A percentile compares a stretch with the other conserved stretches of the same genome.
Conservation (phyloP, 2,888 invertebrate genomes). For the Volucella inanis region DNA sequence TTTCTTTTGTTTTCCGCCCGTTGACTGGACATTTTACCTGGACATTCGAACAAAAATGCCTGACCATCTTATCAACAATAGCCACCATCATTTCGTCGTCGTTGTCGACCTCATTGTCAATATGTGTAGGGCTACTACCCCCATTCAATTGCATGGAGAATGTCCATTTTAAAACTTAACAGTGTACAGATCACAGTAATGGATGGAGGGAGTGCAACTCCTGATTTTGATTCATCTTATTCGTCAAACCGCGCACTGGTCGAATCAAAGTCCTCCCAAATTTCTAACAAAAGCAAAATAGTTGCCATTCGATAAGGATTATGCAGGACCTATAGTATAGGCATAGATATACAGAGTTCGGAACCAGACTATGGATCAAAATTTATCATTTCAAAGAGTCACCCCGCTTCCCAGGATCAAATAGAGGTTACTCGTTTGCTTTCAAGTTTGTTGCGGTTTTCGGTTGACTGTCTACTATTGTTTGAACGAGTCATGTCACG, state of each 20-base stretch:
- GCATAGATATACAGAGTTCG: too few relatives aligned
- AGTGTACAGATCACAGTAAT: not conserved
- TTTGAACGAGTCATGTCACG: constrained; percentile 63
- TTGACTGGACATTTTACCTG: constrained; percentile 73
- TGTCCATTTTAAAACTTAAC: constrained; percentile 48
- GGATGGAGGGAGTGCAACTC: not conserved
- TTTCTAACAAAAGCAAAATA: constrained; percentile 41
- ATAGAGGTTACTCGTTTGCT: not conserved
- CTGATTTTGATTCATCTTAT: constrained; percentile 60
- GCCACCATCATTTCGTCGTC: constrained; percentile 14
- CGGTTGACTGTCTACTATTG: constrained; percentile 59
- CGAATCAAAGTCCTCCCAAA: not conserved
- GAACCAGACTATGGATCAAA: not conserved
- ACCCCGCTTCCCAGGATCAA: constrained; percentile 28
- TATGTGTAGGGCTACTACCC: not conserved
- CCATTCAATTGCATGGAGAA: constrained; percentile 19
- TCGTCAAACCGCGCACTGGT: constrained; percentile 11
- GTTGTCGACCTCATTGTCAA: not conserved
- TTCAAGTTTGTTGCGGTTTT: constrained; percentile 51
- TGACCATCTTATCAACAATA: constrained; percentile 39
- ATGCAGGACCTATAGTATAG: constrained; percentile 15
- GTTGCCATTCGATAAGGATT: constrained; percentile 54
- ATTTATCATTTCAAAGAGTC: constrained; percentile 59
- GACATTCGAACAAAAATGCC: constrained; percentile 58
- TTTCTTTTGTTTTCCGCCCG: constrained; percentile 67